These are phyloP conservation scores for Lophotis ruficrista DNA, from an alignment of 2,113 vertebrate species.

Conservation along the genomic window DNA sequence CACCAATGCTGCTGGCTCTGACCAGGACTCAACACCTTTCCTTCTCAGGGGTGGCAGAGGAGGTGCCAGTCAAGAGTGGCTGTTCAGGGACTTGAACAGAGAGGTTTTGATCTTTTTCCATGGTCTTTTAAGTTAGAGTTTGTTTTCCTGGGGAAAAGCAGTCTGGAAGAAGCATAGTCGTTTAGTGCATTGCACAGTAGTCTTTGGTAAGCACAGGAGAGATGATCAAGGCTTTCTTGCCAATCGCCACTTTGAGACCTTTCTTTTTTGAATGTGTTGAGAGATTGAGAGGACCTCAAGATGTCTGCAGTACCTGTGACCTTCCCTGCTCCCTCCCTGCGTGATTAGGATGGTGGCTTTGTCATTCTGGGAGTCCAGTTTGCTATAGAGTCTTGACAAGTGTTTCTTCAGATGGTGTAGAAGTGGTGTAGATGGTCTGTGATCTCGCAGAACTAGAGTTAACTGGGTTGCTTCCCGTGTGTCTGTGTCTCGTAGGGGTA, in stretches of 20 bases:
- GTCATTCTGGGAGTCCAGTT: background rate
- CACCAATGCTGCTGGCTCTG: background rate
- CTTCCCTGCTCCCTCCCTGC: background rate
- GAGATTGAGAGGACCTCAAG: background rate
- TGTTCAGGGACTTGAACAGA: background rate
- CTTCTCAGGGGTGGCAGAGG: background rate
- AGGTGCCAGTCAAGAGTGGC: background rate
- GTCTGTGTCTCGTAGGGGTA: background rate
- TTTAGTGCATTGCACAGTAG: background rate
- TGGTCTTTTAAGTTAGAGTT: background rate
- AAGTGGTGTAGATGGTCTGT: background rate
- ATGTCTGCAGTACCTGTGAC: background rate
- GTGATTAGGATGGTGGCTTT: background rate
- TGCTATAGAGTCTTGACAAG: background rate
- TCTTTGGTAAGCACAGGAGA: background rate
- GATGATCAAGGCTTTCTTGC: background rate
- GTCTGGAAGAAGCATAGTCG: background rate
- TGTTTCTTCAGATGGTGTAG: background rate
- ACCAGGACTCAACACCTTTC: background rate
- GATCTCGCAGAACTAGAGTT: background rate
- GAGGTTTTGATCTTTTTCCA: background rate
- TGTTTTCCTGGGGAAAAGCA: background rate
- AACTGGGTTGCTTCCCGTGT: background rate
- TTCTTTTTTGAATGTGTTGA: background rate
- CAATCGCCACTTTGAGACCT: background rate